phyloP scores from a whole-genome alignment of 2,888 invertebrate genomes.

The Caenorhabditis virilis region DNA sequence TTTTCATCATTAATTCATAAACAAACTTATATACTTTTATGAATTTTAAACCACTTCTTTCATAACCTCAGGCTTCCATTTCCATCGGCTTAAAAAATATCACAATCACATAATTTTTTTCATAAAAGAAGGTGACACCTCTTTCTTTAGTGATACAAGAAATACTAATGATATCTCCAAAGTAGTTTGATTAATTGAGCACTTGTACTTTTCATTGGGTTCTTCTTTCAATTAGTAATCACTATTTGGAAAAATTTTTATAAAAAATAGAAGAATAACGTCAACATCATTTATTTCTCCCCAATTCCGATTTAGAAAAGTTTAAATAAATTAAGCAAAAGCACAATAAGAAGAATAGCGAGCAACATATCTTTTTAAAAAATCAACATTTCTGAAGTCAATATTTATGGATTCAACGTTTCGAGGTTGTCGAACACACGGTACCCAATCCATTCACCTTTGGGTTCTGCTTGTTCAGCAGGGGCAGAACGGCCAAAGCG shows the following conservation, averaged over 20 bases:
- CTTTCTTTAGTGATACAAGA: too few species aligned
- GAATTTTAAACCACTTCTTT: too few species aligned
- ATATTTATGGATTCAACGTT: neutral
- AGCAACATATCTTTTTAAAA: neutral
- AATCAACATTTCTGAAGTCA: neutral
- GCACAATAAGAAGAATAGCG: neutral
- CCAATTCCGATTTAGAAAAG: neutral
- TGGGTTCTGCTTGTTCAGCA: neutral
- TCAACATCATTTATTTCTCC: neutral
- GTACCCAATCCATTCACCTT: neutral
- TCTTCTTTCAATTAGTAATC: neutral
- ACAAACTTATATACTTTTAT: too few species aligned
- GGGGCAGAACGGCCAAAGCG: constrained; percentile 24
- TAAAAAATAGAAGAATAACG: neutral
- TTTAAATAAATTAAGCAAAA: neutral
- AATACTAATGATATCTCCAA: too few species aligned
- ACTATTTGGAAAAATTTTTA: neutral
- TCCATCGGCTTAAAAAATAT: too few species aligned
- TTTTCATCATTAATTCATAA: too few species aligned
- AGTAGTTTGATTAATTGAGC: too few species aligned
- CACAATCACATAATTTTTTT: too few species aligned
- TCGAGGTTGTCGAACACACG: too few species aligned
- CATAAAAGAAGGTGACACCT: too few species aligned
- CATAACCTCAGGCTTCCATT: too few species aligned
- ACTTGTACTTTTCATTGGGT: too few species aligned